Evolutionary conservation across 2,888 invertebrate species (phyloP).

Genomic region (Dynastes tityus): DNA sequence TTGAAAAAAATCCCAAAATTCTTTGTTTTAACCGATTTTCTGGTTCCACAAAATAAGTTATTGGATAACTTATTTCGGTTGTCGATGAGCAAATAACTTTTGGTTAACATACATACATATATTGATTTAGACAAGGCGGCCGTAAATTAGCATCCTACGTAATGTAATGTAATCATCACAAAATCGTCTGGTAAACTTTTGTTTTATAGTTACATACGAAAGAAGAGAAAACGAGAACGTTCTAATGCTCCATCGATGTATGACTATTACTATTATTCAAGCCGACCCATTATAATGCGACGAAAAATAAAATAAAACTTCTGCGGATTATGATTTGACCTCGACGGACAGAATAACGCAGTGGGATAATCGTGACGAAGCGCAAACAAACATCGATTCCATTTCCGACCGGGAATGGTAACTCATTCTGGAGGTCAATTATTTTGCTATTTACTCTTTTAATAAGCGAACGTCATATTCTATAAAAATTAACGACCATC

Average conservation of each 20-base stretch:
- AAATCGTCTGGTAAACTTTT: too few relatives aligned
- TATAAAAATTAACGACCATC: neutral
- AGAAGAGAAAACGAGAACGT: neutral
- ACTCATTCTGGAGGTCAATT: constrained; percentile 13
- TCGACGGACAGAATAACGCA: constrained; percentile 38
- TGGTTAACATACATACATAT: too few relatives aligned
- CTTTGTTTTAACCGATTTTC: too few relatives aligned
- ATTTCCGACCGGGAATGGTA: constrained; percentile 8
- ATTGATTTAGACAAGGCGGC: too few relatives aligned
- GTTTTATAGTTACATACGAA: too few relatives aligned
- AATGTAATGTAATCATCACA: too few relatives aligned
- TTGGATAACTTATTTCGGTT: too few relatives aligned
- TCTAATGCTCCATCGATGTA: constrained; percentile 34
- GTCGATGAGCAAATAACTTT: too few relatives aligned
- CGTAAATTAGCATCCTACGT: too few relatives aligned
- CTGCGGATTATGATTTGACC: constrained; percentile 15
- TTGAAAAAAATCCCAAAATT: too few relatives aligned
- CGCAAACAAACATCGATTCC: constrained; percentile 37
- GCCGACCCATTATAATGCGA: constrained; percentile 9
- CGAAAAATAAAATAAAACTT: constrained; percentile 6
- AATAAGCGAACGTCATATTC: neutral
- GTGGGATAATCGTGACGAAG: constrained; percentile 33
- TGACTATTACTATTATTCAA: constrained; percentile 10
- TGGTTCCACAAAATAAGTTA: too few relatives aligned
- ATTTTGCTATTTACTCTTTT: neutral